Conservation (phyloP, 2,113 vertebrate species). For the Mustela nigripes region DNA sequence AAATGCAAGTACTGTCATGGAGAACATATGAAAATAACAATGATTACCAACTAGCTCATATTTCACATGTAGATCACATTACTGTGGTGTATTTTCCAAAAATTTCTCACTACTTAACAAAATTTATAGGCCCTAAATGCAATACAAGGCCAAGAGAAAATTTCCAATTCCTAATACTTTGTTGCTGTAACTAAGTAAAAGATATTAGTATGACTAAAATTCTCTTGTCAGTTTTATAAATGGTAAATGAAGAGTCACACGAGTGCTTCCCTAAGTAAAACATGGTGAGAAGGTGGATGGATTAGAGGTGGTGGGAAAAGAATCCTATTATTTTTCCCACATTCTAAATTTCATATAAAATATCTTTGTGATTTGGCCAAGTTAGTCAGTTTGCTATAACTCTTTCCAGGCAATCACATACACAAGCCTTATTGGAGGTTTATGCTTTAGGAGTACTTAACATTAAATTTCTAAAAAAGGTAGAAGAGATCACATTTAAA, state of each 20-base stretch:
- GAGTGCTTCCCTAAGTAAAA: not conserved
- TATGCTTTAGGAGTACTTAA: not conserved
- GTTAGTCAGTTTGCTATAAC: not conserved
- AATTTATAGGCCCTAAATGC: not conserved
- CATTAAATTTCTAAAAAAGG: not conserved
- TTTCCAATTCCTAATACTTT: constrained; percentile 11
- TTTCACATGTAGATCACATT: not conserved
- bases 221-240: not conserved
- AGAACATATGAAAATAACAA: not conserved
- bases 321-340: not conserved
- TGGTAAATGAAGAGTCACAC: not conserved
- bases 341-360: not conserved
- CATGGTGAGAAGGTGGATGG: not conserved
- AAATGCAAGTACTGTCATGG: not conserved
- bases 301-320: not conserved
- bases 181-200: not conserved
- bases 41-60: not conserved
- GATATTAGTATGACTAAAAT: not conserved
- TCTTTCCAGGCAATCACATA: not conserved
- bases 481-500: not conserved
- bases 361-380: not conserved
- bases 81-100: constrained; percentile 7
- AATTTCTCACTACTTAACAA: not conserved
- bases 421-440: not conserved
- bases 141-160: not conserved